phyloP scores from a whole-genome alignment of 2,888 invertebrate species.

The Philhelius pedissequus region DNA sequence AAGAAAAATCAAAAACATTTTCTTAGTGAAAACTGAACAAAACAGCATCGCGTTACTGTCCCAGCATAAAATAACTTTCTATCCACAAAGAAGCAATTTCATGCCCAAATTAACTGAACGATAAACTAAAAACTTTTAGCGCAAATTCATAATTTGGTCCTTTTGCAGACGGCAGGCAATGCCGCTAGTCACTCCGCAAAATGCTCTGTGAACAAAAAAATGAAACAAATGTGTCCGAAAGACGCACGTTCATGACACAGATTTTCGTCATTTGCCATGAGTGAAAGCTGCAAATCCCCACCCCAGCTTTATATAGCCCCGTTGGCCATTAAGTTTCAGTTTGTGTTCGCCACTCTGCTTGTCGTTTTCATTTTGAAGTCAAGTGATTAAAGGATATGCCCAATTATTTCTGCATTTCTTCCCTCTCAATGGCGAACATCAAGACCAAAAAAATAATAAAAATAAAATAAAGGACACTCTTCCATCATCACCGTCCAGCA shows the following conservation, averaged over 20 bases:
- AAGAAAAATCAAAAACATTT: slow-evolving; percentile 7
- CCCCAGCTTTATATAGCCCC: neutral
- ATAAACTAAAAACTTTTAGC: slow-evolving; percentile 53
- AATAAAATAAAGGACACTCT: neutral
- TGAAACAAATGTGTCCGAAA: neutral
- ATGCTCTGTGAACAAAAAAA: neutral
- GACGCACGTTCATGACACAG: slow-evolving; percentile 52
- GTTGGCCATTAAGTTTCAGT: slow-evolving; percentile 31
- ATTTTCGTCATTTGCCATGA: slow-evolving; percentile 45
- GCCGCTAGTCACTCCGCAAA: too few species aligned
- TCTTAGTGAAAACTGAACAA: neutral
- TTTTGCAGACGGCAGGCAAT: slow-evolving; percentile 27
- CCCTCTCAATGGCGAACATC: slow-evolving; percentile 12
- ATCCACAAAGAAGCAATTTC: slow-evolving; percentile 27
- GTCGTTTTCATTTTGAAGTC: slow-evolving; percentile 65
- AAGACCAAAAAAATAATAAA: neutral
- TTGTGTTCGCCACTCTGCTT: slow-evolving; percentile 22
- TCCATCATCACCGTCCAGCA: slow-evolving; percentile 1
- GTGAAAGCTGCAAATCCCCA: neutral
- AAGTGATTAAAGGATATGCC: slow-evolving; percentile 67
- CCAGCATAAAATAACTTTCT: neutral
- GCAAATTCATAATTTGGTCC: slow-evolving; percentile 50
- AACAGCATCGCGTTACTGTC: neutral
- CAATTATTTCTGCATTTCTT: slow-evolving; percentile 64
- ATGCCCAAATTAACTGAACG: slow-evolving; percentile 31